These are phyloP conservation scores for Florisuga fusca DNA, from an alignment of 2,797 vertebrate species.

Conservation along the genomic window DNA sequence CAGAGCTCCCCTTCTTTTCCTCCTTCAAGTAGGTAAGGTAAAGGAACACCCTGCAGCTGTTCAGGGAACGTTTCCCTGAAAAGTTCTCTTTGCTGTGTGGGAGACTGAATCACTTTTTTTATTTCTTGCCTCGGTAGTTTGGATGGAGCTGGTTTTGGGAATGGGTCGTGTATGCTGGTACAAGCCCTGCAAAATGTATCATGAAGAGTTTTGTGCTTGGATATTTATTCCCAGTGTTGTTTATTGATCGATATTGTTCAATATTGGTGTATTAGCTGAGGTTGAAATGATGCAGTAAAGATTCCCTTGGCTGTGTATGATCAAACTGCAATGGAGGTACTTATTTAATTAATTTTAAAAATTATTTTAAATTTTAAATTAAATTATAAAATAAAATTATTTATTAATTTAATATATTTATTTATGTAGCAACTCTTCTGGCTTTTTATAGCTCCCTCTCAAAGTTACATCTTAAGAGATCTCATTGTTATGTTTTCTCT, in stretches of 20 bases:
- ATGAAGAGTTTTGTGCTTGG: not conserved
- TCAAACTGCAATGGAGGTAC: not conserved
- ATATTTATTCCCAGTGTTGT: not conserved
- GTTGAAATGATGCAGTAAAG: not conserved
- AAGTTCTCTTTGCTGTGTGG: fast-evolving
- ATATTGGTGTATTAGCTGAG: fast-evolving
- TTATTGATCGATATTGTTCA: too few relatives aligned
- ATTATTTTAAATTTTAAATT: too few relatives aligned
- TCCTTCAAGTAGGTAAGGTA: fast-evolving
- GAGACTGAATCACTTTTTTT: fast-evolving
- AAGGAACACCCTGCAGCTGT: fast-evolving
- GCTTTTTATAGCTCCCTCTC: fast-evolving
- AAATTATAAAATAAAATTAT: too few relatives aligned
- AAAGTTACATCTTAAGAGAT: not conserved
- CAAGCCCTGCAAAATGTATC: fast-evolving
- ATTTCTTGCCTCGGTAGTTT: fast-evolving
- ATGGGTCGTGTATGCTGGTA: fast-evolving
- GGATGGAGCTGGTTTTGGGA: fast-evolving
- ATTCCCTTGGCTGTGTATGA: not conserved
- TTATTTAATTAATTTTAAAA: too few relatives aligned
- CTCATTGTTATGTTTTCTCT: fast-evolving
- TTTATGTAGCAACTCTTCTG: not conserved
- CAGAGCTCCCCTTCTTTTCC: fast-evolving
- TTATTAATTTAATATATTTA: too few relatives aligned
- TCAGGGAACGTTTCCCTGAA: not conserved